phyloP scores from a whole-genome alignment of 2,888 invertebrate genomes.

The Lycocerus yunnanus region DNA sequence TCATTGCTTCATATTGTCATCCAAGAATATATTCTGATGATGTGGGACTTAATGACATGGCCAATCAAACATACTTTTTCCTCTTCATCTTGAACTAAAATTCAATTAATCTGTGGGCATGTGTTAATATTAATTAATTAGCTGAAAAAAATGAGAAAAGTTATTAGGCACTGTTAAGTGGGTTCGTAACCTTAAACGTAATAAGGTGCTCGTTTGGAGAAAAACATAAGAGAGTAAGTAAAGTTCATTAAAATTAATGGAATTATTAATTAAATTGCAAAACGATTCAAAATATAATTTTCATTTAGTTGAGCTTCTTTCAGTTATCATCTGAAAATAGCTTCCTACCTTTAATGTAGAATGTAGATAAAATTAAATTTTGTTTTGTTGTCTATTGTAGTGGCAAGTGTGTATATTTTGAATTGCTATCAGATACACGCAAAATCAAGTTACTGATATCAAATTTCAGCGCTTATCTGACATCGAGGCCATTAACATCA shows the following conservation, averaged over 20 bases:
- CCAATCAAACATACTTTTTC: constrained; percentile 43
- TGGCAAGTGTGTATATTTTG: constrained; percentile 4
- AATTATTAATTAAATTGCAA: constrained; percentile 38
- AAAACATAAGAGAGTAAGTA: constrained; percentile 32
- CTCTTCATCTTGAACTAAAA: neutral
- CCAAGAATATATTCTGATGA: constrained; percentile 53
- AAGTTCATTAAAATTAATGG: constrained; percentile 40
- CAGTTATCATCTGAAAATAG: neutral
- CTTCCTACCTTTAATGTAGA: neutral
- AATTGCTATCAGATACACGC: constrained; percentile 17
- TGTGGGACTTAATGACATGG: constrained; percentile 49
- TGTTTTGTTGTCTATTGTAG: neutral
- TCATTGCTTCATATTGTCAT: constrained; percentile 51
- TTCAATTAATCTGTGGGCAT: neutral
- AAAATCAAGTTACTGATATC: constrained; percentile 19
- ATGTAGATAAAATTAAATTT: neutral
- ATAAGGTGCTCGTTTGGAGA: constrained; percentile 39
- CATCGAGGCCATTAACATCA: constrained; percentile 29
- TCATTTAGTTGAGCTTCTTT: neutral
- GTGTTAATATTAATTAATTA: neutral
- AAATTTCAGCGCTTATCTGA: constrained; percentile 30
- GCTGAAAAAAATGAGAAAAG: neutral
- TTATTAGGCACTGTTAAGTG: neutral
- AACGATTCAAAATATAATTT: constrained; percentile 1
- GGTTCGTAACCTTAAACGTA: constrained; percentile 17